Evolutionary conservation across 92 coral and sea anemone genomes (phyloP), one percentile per base, ranked within the genome.

Genomic region (Epizoanthus illoricatus): DNA sequence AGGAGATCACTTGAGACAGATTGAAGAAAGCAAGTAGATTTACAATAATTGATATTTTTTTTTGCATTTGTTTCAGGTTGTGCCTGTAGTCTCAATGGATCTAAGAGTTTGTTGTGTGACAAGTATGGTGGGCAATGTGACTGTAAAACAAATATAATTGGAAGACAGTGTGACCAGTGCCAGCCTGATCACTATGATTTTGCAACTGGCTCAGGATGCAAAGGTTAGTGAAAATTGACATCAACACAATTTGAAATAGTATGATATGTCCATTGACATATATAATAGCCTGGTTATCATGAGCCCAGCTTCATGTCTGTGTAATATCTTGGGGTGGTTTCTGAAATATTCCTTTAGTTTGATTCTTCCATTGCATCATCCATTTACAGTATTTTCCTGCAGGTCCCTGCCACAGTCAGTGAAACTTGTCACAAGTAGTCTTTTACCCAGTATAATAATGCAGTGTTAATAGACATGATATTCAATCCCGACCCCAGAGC

Each of bases 71-170:
- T 39, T 58, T 8, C 88, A 95, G 98, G 90, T 20, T 97, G 99
- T 84, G 56, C 83, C 56, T 97, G 99, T 80, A 89, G 87, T 69
- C 82, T 76, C 42, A 89, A 89, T 52, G 99, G 99, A 4, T 86
- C 98, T 12, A 74, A 86, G 74, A 97, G 73, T 71, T 86, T 81
- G 18, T 71, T 80, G 73, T 97, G 99, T 85, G 83, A 81, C 40
- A 58, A 85, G 71, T 68, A 85, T 85, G 97, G 98, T 21, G 99
- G 99, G 0, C 98, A 91, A 65, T 97, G 99, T 81, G 59, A 79
- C 78, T 97, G 99, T 84, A 93, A 90, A 83, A 69, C 93, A 0
- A 88, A 91, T 58, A 94, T 97, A 76, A 91, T 88, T 85, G 94
- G 98, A 4, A 92, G 88, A 65, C 89, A 84, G 36, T 97, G 99